A percentile compares a stretch with the other conserved stretches of the same genome.
These are phyloP conservation scores for Herminia tarsipennalis DNA, from an alignment of 2,888 invertebrate genomes.

Conservation along the genomic window DNA sequence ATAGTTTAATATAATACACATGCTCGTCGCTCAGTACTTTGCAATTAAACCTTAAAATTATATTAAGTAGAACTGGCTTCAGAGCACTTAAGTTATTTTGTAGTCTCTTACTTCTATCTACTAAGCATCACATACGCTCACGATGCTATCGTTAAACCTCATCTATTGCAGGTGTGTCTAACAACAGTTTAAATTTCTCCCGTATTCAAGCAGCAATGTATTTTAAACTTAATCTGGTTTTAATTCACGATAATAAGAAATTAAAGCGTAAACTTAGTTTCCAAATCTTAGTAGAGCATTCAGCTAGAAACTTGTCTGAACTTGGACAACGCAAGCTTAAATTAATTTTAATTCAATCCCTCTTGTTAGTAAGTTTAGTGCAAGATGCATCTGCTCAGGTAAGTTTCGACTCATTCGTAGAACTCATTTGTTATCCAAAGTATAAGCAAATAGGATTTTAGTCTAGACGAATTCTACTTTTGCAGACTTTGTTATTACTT, in stretches of 20 bases:
- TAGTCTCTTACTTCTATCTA: conserved; percentile 23
- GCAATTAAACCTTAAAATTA: conserved; percentile 36
- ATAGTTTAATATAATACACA: conserved; percentile 47
- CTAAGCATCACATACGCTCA: no score
- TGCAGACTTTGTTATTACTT: conserved; percentile 15
- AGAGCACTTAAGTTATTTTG: conserved; percentile 35
- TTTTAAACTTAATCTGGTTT: background rate
- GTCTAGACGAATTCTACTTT: conserved; percentile 4
- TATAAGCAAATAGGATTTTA: conserved; percentile 2
- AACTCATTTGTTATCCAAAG: conserved; percentile 2
- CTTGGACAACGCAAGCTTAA: conserved; percentile 50
- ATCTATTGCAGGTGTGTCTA: no score
- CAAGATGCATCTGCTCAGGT: conserved; percentile 36
- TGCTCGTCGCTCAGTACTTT: conserved; percentile 17
- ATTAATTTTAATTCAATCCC: conserved; percentile 58
- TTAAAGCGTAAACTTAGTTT: conserved; percentile 19
- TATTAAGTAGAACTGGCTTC: conserved; percentile 34
- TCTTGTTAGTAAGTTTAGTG: conserved; percentile 41
- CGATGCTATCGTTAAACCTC: no score
- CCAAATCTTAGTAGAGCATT: conserved; percentile 36
- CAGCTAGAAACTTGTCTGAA: conserved; percentile 32
- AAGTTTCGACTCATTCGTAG: conserved; percentile 19
- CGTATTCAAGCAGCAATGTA: background rate
- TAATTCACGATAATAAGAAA: no score
- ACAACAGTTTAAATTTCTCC: no score